These are phyloP conservation scores for Gorsachius magnificus DNA, from an alignment of 2,797 vertebrate species.

Conservation along the genomic window DNA sequence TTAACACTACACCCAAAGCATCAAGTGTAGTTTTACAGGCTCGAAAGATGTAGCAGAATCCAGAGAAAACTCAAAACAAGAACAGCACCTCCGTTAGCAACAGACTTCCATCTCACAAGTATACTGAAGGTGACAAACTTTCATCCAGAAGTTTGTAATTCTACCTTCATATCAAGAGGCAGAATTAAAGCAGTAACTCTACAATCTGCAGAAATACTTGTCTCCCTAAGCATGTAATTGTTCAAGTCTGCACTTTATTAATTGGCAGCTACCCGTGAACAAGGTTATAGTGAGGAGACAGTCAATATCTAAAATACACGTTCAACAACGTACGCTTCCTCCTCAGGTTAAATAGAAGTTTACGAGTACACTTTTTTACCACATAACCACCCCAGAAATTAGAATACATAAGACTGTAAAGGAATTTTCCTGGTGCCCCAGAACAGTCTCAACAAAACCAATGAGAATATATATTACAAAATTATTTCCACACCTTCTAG, in stretches of 20 bases:
- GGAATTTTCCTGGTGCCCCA: not conserved
- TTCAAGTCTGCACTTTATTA: not conserved
- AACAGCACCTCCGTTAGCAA: not conserved
- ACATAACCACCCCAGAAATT: not conserved
- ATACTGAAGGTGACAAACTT: not conserved
- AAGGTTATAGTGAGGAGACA: not conserved
- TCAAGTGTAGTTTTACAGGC: not conserved
- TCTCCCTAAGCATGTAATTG: not conserved
- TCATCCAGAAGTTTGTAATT: not conserved
- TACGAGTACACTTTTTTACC: fast-evolving
- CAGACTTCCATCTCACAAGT: not conserved
- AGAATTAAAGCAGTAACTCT: not conserved
- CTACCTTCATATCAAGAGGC: not conserved
- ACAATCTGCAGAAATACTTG: not conserved
- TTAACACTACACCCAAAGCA: not conserved
- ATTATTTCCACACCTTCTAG: constrained; percentile 15
- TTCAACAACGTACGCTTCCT: not conserved
- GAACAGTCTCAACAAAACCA: not conserved
- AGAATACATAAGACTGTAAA: not conserved
- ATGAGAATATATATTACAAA: constrained; percentile 16
- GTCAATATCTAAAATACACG: not conserved
- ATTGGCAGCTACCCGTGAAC: not conserved
- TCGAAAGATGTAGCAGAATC: not conserved
- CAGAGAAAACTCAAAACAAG: not conserved
- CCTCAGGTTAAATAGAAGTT: not conserved